Conservation (phyloP, 2,797 vertebrate genomes). For the Coracias cyanogaster region DNA sequence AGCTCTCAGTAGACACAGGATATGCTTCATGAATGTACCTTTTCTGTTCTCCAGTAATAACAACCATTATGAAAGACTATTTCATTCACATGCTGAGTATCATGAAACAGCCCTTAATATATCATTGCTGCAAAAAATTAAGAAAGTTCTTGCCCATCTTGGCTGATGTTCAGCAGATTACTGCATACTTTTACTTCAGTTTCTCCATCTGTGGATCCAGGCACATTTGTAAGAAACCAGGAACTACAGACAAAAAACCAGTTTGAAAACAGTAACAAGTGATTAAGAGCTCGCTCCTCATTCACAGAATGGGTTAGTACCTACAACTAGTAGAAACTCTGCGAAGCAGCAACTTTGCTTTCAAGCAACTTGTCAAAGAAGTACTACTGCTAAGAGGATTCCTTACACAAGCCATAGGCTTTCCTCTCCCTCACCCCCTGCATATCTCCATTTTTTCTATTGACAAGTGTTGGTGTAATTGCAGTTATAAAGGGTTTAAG, state of each 20-base stretch:
- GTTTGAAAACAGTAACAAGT: background rate
- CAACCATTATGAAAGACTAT: background rate
- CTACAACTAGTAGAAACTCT: background rate
- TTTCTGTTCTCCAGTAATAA: background rate
- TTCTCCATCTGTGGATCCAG: background rate
- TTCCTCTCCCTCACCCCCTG: background rate
- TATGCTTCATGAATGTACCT: background rate
- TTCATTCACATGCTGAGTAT: accelerated
- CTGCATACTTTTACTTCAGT: background rate
- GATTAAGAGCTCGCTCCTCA: background rate
- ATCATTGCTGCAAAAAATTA: background rate
- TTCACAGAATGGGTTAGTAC: background rate
- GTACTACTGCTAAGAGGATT: background rate
- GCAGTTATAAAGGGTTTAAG: background rate
- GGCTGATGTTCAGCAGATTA: background rate
- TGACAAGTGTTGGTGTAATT: background rate
- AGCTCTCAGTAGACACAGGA: background rate
- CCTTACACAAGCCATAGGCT: background rate
- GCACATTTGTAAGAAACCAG: background rate
- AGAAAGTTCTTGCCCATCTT: background rate
- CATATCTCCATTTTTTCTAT: background rate
- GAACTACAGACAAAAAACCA: background rate
- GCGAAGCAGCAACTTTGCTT: background rate
- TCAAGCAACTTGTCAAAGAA: background rate
- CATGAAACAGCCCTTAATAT: background rate